Evolutionary conservation across 64 coral and sea anemone genomes (phyloP).

Genomic region (Pachyseris speciosa): DNA sequence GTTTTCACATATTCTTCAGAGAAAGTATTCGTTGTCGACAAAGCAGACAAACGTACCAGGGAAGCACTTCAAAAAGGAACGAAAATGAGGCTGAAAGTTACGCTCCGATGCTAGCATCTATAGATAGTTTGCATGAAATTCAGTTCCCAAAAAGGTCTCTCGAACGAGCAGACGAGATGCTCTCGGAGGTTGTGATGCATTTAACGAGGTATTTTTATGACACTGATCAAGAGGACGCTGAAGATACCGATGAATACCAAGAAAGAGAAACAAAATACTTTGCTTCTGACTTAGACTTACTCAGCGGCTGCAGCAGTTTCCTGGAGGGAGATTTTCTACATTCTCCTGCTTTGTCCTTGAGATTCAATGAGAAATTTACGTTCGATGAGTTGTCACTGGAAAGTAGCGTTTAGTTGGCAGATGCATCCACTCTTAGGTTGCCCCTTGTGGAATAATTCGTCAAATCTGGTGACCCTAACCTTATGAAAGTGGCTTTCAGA

Average conservation of each 20-base stretch:
- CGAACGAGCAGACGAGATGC: not conserved
- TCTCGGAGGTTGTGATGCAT: not conserved
- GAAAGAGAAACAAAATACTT: not conserved
- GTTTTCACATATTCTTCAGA: not conserved
- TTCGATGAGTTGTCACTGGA: not conserved
- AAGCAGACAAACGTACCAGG: not conserved
- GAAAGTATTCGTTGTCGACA: not conserved
- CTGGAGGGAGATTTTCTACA: not conserved
- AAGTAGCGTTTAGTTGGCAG: not conserved
- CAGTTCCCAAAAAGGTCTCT: not conserved
- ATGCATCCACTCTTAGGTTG: too few relatives aligned
- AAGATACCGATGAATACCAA: not conserved
- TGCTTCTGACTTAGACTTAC: not conserved
- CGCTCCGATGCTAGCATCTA: not conserved
- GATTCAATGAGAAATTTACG: not conserved
- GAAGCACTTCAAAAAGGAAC: not conserved
- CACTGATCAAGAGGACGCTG: not conserved
- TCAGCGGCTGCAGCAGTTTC: not conserved
- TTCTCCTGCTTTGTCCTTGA: not conserved
- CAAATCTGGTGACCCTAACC: too few relatives aligned
- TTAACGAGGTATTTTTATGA: not conserved
- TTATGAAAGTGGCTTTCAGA: too few relatives aligned
- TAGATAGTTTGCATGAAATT: slow-evolving; percentile 7
- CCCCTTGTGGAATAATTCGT: too few relatives aligned
- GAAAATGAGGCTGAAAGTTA: not conserved